A percentile compares a stretch with the other conserved stretches of the same genome.
Conservation (phyloP, 1,140 invertebrate genomes). For the Drosophila nigromelanica region DNA sequence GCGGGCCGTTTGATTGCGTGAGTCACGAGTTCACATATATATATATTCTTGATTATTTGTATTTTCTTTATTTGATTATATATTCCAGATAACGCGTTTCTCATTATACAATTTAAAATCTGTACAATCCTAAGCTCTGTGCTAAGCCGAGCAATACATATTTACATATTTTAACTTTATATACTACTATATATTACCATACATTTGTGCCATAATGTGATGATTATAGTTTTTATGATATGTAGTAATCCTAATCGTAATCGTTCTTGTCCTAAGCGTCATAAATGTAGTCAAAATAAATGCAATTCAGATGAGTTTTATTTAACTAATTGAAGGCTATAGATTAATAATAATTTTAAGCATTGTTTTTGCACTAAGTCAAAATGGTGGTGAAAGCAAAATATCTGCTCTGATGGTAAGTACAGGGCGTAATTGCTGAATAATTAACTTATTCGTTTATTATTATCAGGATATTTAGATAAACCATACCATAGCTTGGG, state of each 20-base stretch:
- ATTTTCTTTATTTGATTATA: conserved; percentile 17
- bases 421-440: no score
- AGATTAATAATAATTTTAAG: neutral
- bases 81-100: neutral
- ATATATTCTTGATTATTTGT: neutral
- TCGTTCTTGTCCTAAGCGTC: conserved; percentile 53
- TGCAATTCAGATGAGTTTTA: conserved; percentile 5
- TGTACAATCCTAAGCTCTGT: conserved; percentile 25
- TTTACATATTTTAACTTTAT: conserved; percentile 21
- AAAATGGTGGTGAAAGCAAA: no score
- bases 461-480: no score
- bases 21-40: conserved; percentile 12
- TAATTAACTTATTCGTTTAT: no score
- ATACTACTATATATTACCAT: conserved; percentile 19
- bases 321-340: neutral
- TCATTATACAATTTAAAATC: conserved; percentile 2
- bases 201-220: conserved; percentile 82
- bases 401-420: no score
- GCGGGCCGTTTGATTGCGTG: conserved; percentile 60
- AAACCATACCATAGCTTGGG: no score
- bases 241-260: conserved; percentile 72
- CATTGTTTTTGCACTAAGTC: no score
- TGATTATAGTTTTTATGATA: conserved; percentile 74
- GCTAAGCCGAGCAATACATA: conserved; percentile 23
- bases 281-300: conserved; percentile 31